Evolutionary conservation across 2,888 invertebrate species (phyloP), one percentile per base, ranked within the genome.

Genomic region (Polia nebulosa): DNA sequence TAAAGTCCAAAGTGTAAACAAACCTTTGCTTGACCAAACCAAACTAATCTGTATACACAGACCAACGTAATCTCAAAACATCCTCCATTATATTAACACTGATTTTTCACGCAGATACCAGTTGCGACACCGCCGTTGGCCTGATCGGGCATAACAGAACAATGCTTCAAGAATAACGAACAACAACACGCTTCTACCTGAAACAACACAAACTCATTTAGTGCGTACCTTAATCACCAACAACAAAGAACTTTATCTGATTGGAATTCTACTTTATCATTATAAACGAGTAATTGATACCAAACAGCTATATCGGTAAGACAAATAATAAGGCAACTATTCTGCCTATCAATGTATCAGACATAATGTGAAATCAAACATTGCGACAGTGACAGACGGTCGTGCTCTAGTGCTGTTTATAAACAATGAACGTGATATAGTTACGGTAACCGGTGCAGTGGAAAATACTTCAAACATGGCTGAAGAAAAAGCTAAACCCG

Each of bases 251-350:
- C 67, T 76, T 87, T 86, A 87, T 89, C 88, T 83, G 78, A 76
- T 80, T 82, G 78, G 79, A 83, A 84, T 84, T 83, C 67, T 77
- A 85, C 76, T 75, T 92, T 92, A 93, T 93, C 92, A 85, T 86
- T 93, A 93, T 92, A 91, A 86, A 83, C 84, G 81, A 84, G 87
- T 91, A 92, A 92, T 94, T 93, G 94, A 93, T 95, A 94, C 88
- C 90, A 90, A 91, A 92, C 90, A 93, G 91, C 91, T 89, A 90
- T 90, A 92, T 94, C 91, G 92, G 89, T 85, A 90, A 89, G 89
- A 89, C 89, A 91, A 92, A 93, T 90, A 91, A 87, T 89, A 87
- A 87, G 81, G 82, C 85, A 89, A 87, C 87, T 84, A 88, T 89
- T 89, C 86, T 88, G 76, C 83, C 84, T 84, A 83, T 78, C 76